Base-by-base conservation (phyloP, 2,113 vertebrate species). In the Pionites leucogaster region DNA sequence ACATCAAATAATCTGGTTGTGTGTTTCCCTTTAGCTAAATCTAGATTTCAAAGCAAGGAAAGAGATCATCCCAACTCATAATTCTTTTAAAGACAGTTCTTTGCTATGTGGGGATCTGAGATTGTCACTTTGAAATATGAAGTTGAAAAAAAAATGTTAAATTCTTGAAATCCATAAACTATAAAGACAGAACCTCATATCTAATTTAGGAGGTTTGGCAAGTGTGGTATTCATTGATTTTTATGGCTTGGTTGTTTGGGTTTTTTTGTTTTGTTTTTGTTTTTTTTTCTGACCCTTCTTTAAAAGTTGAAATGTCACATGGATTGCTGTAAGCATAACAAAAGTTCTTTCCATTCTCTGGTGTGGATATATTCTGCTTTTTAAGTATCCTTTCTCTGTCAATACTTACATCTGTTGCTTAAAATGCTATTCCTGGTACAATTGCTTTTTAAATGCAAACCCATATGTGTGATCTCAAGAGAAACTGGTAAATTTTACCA, bases 401-500 rank as follows among this genome's bases (percentile, higher is more conserved):
- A 98, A 97, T 98, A 97, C 94, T 96, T 98, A 94, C 96, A 98
- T 98, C 97, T 98, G 98, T 97, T 98, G 97, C 97, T 98, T 96
- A 97, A 98, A 98, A 98, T 98, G 87, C 96, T 96, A 94, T 97
- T 98, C 95, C 90, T 98, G 91, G 92, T 93, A 89, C 96, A 97
- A 98, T 98, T 97, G 95, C 92, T 97, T 97, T 97, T 97, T 97
- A 97, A 98, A 98, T 97, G 95, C 93, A 98, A 98, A 98, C 96
- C 96, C 98, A 95, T 98, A 98, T 98, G 98, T 97, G 97, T 96
- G 95, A 97, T 98, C 98, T 98, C 98, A 94, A 97, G 98, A 98
- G 98, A 97, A 98, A 97, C 96, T 98, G 98, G 97, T 98, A 98
- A 98, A 98, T 98, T 97, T 98, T 96, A 98, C 96, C 97, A 97